Evolutionary conservation across 2,888 invertebrate species (phyloP).

Genomic region (Lasioglossum villosulum): DNA sequence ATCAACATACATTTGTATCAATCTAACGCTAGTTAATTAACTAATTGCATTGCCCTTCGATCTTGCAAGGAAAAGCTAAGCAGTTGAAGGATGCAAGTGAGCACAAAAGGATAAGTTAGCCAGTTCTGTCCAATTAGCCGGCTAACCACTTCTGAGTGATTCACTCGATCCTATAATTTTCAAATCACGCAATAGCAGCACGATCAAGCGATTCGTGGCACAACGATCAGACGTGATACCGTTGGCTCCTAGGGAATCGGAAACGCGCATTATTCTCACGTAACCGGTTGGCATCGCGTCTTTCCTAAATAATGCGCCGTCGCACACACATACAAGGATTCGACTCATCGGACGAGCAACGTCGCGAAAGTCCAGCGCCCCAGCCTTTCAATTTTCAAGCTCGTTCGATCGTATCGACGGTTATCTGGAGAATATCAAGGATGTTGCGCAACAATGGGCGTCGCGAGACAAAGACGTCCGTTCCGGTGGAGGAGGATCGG

Average conservation of each 20-base stretch:
- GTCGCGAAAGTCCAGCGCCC: background rate
- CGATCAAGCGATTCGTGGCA: background rate
- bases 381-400: constrained; percentile 12
- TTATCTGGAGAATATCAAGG: constrained; percentile 35
- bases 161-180: constrained; percentile 8
- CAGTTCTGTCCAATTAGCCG: background rate
- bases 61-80: background rate
- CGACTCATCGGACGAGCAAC: background rate
- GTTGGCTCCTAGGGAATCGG: background rate
- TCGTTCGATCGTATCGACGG: constrained; percentile 43
- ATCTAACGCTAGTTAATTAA: too few species aligned
- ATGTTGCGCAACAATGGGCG: constrained; percentile 43
- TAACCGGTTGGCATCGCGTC: background rate
- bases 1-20: too few species aligned
- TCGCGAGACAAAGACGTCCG: constrained; percentile 44
- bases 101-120: background rate
- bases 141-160: background rate
- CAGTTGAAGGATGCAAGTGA: background rate
- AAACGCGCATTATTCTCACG: background rate
- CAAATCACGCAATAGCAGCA: background rate
- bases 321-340: background rate
- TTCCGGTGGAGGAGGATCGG: constrained; percentile 23
- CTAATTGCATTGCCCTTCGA: background rate
- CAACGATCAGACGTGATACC: background rate
- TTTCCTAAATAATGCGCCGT: background rate